Conservation (phyloP, 2,797 vertebrate genomes). For the Linurgus olivaceus region DNA sequence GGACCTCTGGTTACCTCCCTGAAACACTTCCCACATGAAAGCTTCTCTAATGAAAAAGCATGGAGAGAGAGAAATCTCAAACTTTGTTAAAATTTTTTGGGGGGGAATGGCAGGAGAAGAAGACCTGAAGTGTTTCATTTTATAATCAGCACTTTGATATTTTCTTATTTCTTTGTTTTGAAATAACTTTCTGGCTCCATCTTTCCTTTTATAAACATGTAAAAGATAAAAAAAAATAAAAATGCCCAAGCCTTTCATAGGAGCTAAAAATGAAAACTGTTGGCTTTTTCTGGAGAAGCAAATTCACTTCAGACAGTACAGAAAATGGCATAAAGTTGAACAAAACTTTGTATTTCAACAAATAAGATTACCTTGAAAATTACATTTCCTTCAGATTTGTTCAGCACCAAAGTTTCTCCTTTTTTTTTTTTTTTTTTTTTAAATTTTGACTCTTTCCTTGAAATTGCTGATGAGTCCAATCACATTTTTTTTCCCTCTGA, state of each 20-base stretch:
- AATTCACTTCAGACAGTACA: not conserved
- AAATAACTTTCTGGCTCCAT: slow-evolving; percentile 17
- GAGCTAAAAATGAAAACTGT: slow-evolving; percentile 29
- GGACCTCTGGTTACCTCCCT: not conserved
- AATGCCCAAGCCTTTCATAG: not conserved
- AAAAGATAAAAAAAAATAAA: not conserved
- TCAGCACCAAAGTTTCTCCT: not conserved
- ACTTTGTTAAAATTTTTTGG: not conserved
- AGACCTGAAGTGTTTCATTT: not conserved
- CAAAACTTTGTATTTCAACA: slow-evolving; percentile 10
- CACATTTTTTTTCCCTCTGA: not conserved
- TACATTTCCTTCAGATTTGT: not conserved
- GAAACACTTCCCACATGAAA: not conserved
- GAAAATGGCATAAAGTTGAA: not conserved
- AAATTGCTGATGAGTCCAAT: not conserved
- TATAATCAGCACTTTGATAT: not conserved
- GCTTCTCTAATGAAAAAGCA: not conserved
- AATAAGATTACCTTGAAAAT: slow-evolving; percentile 1
- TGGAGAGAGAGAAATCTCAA: not conserved
- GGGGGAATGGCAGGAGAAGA: not conserved
- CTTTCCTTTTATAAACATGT: slow-evolving; percentile 23
- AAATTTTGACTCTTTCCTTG: not conserved
- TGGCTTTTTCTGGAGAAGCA: not conserved
- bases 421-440: not conserved
- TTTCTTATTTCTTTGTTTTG: slow-evolving; percentile 36